Evolutionary conservation across 2,113 vertebrate genomes (phyloP).

Genomic region (Gymnocephalus cernua): DNA sequence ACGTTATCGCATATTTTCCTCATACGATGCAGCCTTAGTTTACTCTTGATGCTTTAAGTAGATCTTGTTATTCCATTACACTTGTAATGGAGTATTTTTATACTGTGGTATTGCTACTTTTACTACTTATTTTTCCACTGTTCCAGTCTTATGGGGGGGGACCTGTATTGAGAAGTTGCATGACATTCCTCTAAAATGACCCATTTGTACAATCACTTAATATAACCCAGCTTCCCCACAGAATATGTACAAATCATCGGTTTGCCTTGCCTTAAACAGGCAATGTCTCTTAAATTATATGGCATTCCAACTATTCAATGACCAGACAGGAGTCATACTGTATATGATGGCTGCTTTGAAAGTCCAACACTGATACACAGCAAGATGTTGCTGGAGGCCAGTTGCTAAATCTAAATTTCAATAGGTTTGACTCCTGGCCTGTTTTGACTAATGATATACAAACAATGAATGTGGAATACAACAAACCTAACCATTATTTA

Average conservation of each 20-base stretch:
- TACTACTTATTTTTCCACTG: not conserved
- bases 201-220: not conserved
- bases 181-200: not conserved
- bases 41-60: not conserved
- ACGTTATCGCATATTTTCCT: no score
- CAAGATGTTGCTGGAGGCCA: not conserved
- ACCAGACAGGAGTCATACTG: not conserved
- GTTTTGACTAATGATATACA: slow-evolving; percentile 37
- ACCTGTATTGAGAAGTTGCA: not conserved
- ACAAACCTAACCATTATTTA: slow-evolving; percentile 43
- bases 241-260: not conserved
- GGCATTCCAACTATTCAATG: not conserved
- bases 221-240: not conserved
- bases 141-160: not conserved
- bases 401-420: slow-evolving; percentile 33
- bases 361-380: not conserved
- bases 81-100: not conserved
- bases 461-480: slow-evolving; percentile 31
- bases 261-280: not conserved
- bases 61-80: no score
- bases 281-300: not conserved
- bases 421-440: slow-evolving; percentile 44
- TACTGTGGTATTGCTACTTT: not conserved
- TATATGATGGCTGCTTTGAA: slow-evolving; percentile 19
- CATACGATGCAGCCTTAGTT: not conserved